A percentile compares a stretch with the other conserved stretches of the same genome.
Conservation (phyloP, 2,888 invertebrate genomes). For the Nysson spinosus region DNA sequence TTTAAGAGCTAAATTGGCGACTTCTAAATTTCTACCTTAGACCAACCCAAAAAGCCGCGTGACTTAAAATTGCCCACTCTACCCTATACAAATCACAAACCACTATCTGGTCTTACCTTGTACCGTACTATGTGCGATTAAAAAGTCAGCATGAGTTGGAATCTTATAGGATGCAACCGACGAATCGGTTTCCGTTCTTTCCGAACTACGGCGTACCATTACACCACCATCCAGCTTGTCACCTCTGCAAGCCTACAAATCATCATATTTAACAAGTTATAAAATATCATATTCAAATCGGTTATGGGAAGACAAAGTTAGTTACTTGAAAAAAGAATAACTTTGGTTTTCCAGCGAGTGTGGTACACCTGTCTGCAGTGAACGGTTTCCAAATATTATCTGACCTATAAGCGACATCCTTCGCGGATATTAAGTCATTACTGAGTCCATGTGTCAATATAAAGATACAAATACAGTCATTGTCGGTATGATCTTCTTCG, state of each 20-base stretch:
- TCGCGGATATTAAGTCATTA: slow-evolving; percentile 78
- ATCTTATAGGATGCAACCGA: slow-evolving; percentile 74
- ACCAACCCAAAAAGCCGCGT: no score
- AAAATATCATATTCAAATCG: no score
- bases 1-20: no score
- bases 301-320: neutral
- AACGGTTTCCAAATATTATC: slow-evolving; percentile 80
- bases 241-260: slow-evolving; percentile 79
- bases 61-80: no score
- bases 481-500: slow-evolving; percentile 78
- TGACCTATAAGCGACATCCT: slow-evolving; percentile 78
- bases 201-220: slow-evolving; percentile 60
- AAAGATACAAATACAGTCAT: slow-evolving; percentile 80
- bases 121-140: slow-evolving; percentile 80
- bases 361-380: slow-evolving; percentile 79
- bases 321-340: slow-evolving; percentile 81
- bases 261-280: no score
- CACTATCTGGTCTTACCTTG: slow-evolving; percentile 79
- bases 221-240: slow-evolving; percentile 76
- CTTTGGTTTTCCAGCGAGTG: slow-evolving; percentile 82
- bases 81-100: no score
- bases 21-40: no score
- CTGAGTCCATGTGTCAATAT: slow-evolving; percentile 80
- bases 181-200: slow-evolving; percentile 72
- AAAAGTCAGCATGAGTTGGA: slow-evolving; percentile 81